Evolutionary conservation across 2,888 invertebrate species (phyloP), one percentile per base, ranked within the genome.

Genomic region (Dexiosoma caninum): DNA sequence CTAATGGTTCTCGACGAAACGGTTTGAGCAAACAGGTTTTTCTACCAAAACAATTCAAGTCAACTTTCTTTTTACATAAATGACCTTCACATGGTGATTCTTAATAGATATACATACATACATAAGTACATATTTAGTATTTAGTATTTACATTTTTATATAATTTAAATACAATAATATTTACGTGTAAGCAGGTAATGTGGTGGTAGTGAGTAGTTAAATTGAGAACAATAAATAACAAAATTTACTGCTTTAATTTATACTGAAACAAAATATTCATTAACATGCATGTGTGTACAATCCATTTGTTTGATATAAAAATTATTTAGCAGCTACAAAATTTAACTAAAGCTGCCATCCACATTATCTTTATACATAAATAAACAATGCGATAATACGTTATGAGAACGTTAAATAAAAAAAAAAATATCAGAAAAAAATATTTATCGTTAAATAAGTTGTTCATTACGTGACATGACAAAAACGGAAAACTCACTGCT

Each of bases 201-300:
- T 86, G 86, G 85, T 85, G 85, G 85, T 83, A 85, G 85, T 86
- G 86, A 86, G 86, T 85, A 83, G 84, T 67, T 83, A 71, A 77
- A 60, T 74, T 67, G 10, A 14, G 27, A 27, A n/a, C n/a, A 55
- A 44, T n/a, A 40, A 55, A 19, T 32, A 19, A 37, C 35, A 32
- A 23, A 40, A 53, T 66, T 53, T 21, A 16, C 16, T 27, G 23
- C 42, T 10, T 27, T 32, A 6, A 4, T 10, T 16, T 51, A 12
- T 12, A 35, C n/a, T 35, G 14, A 49, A 14, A 4, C 5, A 37
- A 12, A 27, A 64, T 51, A 21, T 64, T 14, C 5, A 49, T 49
- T 23, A 23, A 19, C 35, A 21, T 32, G 5, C 1, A 0, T 6
- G 6, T 42, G 21, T 27, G n/a, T n/a, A n/a, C n/a, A n/a, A 37